Percentiles rank a stretch among this genome's conserved stretches.
These are phyloP conservation scores for Dendrocincla fuliginosa DNA, from an alignment of 2,797 vertebrate genomes.

Conservation along the genomic window DNA sequence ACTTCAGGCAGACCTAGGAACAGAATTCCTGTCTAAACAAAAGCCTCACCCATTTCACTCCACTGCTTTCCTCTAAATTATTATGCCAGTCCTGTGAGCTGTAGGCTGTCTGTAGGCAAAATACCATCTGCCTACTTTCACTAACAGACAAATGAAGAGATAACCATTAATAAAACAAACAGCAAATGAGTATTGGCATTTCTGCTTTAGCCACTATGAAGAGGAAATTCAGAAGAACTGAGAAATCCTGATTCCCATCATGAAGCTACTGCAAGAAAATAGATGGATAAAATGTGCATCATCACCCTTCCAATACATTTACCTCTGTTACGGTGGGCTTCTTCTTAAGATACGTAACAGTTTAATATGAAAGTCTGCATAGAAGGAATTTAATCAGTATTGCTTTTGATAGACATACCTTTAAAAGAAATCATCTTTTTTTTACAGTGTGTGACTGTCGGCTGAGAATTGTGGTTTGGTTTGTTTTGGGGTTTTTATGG, in stretches of 20 bases:
- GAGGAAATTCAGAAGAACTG: not conserved
- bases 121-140: conserved; percentile 16
- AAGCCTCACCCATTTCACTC: conserved; percentile 7
- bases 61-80: not conserved
- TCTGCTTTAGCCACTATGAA: not conserved
- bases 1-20: not conserved
- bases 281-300: not conserved
- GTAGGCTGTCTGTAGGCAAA: not conserved
- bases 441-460: not conserved
- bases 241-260: not conserved
- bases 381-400: not conserved
- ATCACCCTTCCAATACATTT: not conserved
- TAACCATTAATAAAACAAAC: conserved; percentile 1
- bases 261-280: not conserved
- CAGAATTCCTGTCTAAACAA: conserved; percentile 34
- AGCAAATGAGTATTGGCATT: not conserved
- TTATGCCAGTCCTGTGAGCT: not conserved
- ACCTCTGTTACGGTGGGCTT: not conserved
- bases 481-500: not conserved
- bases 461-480: not conserved
- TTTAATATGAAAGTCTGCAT: not conserved
- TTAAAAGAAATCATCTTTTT: not conserved
- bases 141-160: not conserved
- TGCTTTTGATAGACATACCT: not conserved
- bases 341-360: not conserved